Evolutionary conservation across 2,888 invertebrate species (phyloP).

Genomic region (Sericinus montela): DNA sequence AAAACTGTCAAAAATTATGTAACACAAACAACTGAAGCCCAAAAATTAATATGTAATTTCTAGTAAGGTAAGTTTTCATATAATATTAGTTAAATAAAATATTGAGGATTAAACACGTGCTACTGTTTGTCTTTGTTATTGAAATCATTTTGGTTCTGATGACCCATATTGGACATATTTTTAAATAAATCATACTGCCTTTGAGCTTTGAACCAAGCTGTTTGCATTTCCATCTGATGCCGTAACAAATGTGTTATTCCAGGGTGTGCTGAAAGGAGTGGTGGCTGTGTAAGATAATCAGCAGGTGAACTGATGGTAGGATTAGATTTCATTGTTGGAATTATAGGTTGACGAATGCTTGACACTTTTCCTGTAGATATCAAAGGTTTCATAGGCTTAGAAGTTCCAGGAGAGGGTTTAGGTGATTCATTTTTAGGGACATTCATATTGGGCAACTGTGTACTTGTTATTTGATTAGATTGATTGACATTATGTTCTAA

Average conservation of each 20-base stretch:
- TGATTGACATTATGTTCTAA: constrained; percentile 57
- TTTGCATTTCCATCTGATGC: constrained; percentile 63
- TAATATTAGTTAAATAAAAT: too few species aligned
- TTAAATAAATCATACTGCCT: constrained; percentile 62
- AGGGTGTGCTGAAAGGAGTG: constrained; percentile 47
- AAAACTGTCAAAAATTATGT: not conserved
- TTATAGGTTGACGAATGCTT: constrained; percentile 52
- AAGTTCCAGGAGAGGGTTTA: constrained; percentile 53
- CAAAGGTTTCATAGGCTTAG: constrained; percentile 54
- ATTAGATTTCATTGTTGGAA: constrained; percentile 44
- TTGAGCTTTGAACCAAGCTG: constrained; percentile 64
- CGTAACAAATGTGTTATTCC: constrained; percentile 42
- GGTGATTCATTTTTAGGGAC: constrained; percentile 48
- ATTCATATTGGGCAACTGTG: constrained; percentile 53
- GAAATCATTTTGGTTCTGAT: constrained; percentile 60
- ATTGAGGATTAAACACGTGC: constrained; percentile 14
- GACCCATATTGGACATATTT: constrained; percentile 61
- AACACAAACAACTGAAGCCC: not conserved
- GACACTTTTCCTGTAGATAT: constrained; percentile 48
- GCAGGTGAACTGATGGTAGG: constrained; percentile 42
- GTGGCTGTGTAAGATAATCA: constrained; percentile 51
- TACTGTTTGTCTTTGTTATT: constrained; percentile 61
- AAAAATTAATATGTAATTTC: not conserved
- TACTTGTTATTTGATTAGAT: constrained; percentile 64
- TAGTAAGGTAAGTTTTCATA: too few species aligned